These are phyloP conservation scores for Trachelus iudaicus DNA, from an alignment of 2,888 invertebrate genomes.

Conservation along the genomic window DNA sequence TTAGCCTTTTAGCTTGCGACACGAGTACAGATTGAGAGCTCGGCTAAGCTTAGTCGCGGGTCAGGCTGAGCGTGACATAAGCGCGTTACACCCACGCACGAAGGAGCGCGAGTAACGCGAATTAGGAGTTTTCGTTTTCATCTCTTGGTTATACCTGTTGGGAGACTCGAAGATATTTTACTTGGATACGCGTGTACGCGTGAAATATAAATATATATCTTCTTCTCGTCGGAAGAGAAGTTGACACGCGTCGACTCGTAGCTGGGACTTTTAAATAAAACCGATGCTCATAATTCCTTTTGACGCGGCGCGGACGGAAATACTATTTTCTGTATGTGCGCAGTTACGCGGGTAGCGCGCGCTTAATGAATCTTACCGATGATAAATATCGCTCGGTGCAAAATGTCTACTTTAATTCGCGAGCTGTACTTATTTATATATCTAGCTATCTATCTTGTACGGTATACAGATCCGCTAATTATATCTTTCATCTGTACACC, in stretches of 20 bases:
- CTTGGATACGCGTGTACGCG: background rate
- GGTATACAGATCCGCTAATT: constrained; percentile 23
- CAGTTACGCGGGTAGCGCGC: background rate
- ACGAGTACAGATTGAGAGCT: constrained; percentile 26
- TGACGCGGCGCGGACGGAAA: background rate
- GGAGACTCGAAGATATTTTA: background rate
- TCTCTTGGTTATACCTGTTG: constrained; percentile 31
- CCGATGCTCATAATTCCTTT: background rate
- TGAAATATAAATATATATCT: background rate
- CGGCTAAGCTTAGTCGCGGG: constrained; percentile 33
- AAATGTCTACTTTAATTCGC: background rate
- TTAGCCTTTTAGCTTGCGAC: constrained; percentile 34
- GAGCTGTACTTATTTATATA: background rate
- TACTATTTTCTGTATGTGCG: background rate
- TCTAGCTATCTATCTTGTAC: background rate
- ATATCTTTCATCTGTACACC: constrained; percentile 25
- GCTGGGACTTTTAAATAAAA: background rate
- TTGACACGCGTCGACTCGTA: background rate
- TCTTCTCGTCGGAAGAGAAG: background rate
- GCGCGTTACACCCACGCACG: constrained; percentile 21
- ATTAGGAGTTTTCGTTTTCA: background rate
- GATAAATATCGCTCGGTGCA: background rate
- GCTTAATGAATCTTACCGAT: background rate
- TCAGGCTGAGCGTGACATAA: constrained; percentile 31
- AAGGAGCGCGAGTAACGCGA: background rate